Conservation (phyloP, 2,888 invertebrate species). For the Proisotoma minuta region DNA sequence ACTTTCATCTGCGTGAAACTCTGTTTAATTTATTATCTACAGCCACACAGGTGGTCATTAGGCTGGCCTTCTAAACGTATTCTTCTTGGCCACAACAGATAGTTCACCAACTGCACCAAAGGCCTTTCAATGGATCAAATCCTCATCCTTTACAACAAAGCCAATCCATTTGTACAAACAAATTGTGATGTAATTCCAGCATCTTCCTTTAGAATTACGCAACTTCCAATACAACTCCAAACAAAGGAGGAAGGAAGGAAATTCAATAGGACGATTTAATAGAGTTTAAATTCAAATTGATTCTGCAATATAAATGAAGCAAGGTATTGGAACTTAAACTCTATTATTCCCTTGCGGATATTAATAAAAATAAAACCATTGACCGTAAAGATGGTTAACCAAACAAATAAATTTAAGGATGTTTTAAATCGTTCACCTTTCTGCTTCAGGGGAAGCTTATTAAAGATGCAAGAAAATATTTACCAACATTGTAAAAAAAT, state of each 20-base stretch:
- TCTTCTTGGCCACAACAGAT: background rate
- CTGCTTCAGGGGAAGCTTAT: constrained; percentile 30
- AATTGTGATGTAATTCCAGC: background rate
- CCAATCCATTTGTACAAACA: background rate
- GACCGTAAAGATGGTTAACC: constrained; percentile 11
- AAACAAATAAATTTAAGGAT: constrained; percentile 4
- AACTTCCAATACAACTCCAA: background rate
- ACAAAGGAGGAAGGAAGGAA: background rate
- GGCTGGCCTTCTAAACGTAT: constrained; percentile 31
- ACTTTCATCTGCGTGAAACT: constrained; percentile 26
- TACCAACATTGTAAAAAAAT: too few relatives aligned
- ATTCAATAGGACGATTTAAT: constrained; percentile 12
- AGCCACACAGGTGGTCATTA: constrained; percentile 48
- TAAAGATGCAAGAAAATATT: background rate
- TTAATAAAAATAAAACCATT: constrained; percentile 9
- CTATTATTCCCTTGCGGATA: constrained; percentile 14
- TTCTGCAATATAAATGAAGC: background rate
- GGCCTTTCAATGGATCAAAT: constrained; percentile 3
- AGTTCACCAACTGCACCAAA: background rate
- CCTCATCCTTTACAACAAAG: background rate
- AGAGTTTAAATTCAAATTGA: constrained; percentile 2
- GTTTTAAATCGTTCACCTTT: constrained; percentile 34
- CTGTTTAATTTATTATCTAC: constrained; percentile 44
- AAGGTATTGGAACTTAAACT: background rate
- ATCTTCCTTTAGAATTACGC: too few relatives aligned